A percentile compares a stretch with the other conserved stretches of the same genome.
Conservation (phyloP, 2,797 vertebrate species). For the Erithacus rubecula region DNA sequence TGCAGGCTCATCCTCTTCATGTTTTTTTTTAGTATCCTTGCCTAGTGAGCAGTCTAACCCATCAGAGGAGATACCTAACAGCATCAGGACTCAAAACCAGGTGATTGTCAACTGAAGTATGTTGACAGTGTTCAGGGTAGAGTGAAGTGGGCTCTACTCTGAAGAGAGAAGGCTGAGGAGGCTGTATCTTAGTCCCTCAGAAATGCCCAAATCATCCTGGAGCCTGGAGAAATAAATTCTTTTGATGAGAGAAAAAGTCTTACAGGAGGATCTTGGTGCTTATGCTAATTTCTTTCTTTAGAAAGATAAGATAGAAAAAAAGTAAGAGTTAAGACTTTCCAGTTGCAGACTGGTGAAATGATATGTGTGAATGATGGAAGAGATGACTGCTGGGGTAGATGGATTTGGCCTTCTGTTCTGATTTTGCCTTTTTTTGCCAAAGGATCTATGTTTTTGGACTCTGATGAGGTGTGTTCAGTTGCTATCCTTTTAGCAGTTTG, state of each 20-base stretch:
- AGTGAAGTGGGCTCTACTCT: neutral
- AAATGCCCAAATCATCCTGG: neutral
- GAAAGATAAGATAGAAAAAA: neutral
- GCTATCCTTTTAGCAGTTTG: constrained; percentile 25
- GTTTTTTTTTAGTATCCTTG: neutral
- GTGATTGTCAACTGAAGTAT: neutral
- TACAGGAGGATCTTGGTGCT: neutral
- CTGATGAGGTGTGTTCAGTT: neutral
- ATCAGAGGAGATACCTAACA: neutral
- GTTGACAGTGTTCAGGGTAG: neutral
- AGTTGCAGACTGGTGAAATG: neutral
- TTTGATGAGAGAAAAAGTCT: neutral
- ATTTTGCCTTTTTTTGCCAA: neutral
- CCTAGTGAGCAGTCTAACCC: neutral
- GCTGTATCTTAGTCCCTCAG: neutral
- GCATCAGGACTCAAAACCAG: neutral
- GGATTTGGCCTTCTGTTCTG: constrained; percentile 1
- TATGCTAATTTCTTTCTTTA: neutral
- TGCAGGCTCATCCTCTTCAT: neutral
- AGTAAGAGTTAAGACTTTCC: neutral
- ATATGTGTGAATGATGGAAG: neutral
- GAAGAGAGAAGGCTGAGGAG: neutral
- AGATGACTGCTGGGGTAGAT: neutral
- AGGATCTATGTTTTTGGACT: neutral
- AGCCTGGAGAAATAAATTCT: neutral